Base-by-base conservation (phyloP, 2,797 vertebrate genomes). In the Xiphorhynchus erythropygius region DNA sequence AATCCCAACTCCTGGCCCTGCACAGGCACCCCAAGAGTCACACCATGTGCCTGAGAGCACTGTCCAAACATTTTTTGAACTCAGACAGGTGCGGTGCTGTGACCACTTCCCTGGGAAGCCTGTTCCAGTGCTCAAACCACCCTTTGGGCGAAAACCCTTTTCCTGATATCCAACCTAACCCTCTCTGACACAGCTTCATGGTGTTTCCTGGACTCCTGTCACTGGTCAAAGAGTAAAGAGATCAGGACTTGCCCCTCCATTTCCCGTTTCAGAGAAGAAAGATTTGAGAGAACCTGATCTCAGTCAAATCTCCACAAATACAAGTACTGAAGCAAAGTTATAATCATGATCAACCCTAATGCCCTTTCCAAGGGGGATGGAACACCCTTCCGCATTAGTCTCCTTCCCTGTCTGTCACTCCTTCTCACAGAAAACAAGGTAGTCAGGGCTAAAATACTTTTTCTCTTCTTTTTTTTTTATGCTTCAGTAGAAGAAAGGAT, bases 331-430 rank as follows among this genome's bases (percentile, higher is more conserved):
- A 55, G 60, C 32, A 35, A 78, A 74, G 15, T 10, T 27, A 35
- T 1, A 0, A n/a, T 55, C 22, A 37, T 0, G 9, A 50, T n/a
- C 42, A 13, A 37, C 37, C 37, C 37, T 37, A 37, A 37, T 37
- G n/a, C 35, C 27, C 30, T 85, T 64, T 70, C 65, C 59, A 42
- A 59, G 49, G 12, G 6, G 27, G 19, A 63, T 17, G 22, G 59
- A 80, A 83, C 47, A 9, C 5, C 3, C 60, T 30, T 59, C 41
- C n/a, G 70, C 50, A 8, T 44, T 7, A 5, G 3, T 5, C 41
- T 64, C 47, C 28, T 30, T 62, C 14, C n/a, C 17, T 25, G 3
- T 13, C 3, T 93, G 24, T 71, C 37, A 73, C 18, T 81, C 10
- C 17, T 46, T 55, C 44, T 42, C 28, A 13, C 8, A 64, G 13